Evolutionary conservation across 2,113 vertebrate genomes (phyloP).

Genomic region (Morone chrysops): DNA sequence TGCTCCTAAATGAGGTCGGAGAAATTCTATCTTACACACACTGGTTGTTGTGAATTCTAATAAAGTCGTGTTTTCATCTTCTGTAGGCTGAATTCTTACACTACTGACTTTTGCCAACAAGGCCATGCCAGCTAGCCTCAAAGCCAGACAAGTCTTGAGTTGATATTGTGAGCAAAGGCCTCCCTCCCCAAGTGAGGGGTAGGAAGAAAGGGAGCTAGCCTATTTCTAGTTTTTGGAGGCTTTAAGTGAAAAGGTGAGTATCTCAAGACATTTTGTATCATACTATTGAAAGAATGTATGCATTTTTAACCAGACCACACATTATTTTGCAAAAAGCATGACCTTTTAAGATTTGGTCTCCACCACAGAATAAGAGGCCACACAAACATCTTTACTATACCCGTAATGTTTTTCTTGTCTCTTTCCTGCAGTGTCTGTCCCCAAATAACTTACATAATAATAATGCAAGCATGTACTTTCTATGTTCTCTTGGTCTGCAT

Average conservation of each 20-base stretch:
- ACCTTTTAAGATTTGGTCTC: not conserved
- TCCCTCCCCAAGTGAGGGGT: not conserved
- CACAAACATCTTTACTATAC: not conserved
- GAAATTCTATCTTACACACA: slow-evolving; percentile 79
- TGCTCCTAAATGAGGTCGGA: slow-evolving; percentile 82
- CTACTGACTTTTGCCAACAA: slow-evolving; percentile 18
- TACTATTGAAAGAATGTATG: not conserved
- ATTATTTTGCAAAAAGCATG: not conserved
- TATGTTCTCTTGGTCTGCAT: slow-evolving; percentile 1
- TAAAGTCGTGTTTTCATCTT: slow-evolving; percentile 69
- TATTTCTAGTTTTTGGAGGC: not conserved
- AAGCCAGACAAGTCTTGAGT: slow-evolving; percentile 13
- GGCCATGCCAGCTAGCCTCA: slow-evolving; percentile 9
- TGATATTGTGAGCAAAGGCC: slow-evolving; percentile 1
- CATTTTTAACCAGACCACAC: not conserved
- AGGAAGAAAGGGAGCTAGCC: not conserved
- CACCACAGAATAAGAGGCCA: not conserved
- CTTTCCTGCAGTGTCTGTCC: slow-evolving; percentile 12
- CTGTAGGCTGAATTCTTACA: slow-evolving; percentile 46
- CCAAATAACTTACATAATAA: not conserved
- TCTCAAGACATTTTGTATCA: not conserved
- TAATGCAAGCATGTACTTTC: slow-evolving; percentile 7
- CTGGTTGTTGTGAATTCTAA: slow-evolving; percentile 76
- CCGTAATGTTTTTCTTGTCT: not conserved
- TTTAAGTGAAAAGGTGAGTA: not conserved